Evolutionary conservation across 2,113 vertebrate genomes (phyloP), one percentile per base, ranked within the genome.

Genomic region (Megaceryle torquata): DNA sequence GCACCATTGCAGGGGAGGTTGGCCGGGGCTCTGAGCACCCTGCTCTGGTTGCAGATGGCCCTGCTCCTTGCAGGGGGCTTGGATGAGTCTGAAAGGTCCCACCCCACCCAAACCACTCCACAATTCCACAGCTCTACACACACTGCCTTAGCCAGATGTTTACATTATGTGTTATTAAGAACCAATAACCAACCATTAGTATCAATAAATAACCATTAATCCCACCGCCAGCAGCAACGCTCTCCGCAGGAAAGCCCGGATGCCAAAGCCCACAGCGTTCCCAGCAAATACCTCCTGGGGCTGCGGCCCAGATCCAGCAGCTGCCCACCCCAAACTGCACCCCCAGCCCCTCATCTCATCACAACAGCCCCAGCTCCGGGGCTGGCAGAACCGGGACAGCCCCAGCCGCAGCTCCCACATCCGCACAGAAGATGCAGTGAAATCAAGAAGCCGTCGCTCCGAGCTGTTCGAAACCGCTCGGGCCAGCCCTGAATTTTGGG

Each of bases 371-470:
- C 39, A 35, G 57, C 22, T 61, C 14, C 0, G 21, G 41, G 69
- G 25, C 28, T 43, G 43, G 18, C 5, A 31, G 48, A 59, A 64
- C 57, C 2, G 1, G 33, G 48, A 64, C 33, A 22, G 89, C 26
- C 72, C 14, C 51, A 31, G 64, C 37, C 25, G 24, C 35, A 63
- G 13, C 75, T 63, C 69, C 75, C 46, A 29, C 1, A 4, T 26
- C 50, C 17, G 2, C 60, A 2, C 24, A 13, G 61, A 22, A 63
- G 51, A 60, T 4, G 15, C 2, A 4, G 50, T 17, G 74, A 50
- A 78, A 82, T 2, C 20, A 1, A 29, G 64, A 81, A n/a, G 43
- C 18, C 2, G 0, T 1, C 2, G 3, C 14, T 11, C 8, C 1
- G 7, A 89, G 70, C 51, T 11, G 31, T 59, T 53, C 25, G 33